A percentile compares a stretch with the other conserved stretches of the same genome.
Conservation (phyloP, 2,888 invertebrate species). For the Physocephala rufipes region DNA sequence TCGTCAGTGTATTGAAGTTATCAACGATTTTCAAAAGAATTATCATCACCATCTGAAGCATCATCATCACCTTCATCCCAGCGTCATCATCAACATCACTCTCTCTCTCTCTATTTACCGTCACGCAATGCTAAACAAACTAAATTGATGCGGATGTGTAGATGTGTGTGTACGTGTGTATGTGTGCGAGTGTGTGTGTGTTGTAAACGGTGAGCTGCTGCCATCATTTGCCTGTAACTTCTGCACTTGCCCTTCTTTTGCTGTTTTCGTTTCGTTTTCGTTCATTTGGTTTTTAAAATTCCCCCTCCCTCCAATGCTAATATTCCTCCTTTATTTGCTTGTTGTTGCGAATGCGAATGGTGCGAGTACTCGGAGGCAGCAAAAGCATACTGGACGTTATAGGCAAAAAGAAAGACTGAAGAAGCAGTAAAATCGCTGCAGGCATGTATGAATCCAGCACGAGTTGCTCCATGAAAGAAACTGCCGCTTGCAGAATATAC, state of each 20-base stretch:
- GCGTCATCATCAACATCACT: background rate
- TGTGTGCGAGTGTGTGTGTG: background rate
- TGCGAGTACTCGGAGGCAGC: slow-evolving; percentile 9
- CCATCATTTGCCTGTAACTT: slow-evolving; percentile 22
- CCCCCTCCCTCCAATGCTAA: background rate
- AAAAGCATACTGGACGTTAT: background rate
- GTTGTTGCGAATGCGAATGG: slow-evolving; percentile 20
- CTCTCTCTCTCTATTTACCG: background rate
- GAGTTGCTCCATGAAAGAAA: slow-evolving; percentile 4
- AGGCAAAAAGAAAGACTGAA: too few species aligned
- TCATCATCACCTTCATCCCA: too few species aligned
- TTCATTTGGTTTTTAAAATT: background rate
- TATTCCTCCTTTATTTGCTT: background rate
- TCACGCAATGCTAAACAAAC: background rate
- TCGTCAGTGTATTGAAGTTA: too few species aligned
- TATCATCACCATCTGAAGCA: too few species aligned
- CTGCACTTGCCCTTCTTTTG: slow-evolving; percentile 39
- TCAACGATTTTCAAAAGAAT: too few species aligned
- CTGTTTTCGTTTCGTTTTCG: background rate
- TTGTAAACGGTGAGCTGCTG: slow-evolving; percentile 2
- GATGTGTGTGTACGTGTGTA: too few species aligned
- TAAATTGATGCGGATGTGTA: too few species aligned
- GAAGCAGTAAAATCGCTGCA: slow-evolving; percentile 6
- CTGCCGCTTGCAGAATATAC: slow-evolving; percentile 24
- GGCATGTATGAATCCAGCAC: slow-evolving; percentile 15